A percentile compares a stretch with the other conserved stretches of the same genome.
Conservation (phyloP, 1,140 invertebrate genomes). For the Ostrea edulis region DNA sequence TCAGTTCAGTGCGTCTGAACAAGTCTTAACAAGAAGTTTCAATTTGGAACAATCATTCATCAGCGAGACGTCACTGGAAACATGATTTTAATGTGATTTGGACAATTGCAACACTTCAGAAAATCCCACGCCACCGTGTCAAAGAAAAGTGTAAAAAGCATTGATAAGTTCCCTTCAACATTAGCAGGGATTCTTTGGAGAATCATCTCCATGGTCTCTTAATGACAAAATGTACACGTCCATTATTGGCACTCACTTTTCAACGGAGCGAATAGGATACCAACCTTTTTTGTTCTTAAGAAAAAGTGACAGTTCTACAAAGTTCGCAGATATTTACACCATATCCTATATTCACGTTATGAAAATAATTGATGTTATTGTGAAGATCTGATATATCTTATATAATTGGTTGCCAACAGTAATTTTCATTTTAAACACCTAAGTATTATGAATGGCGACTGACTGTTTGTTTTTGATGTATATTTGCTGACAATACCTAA, state of each 20-base stretch:
- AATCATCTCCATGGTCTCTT: neutral
- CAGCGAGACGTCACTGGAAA: neutral
- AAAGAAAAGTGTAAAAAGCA: neutral
- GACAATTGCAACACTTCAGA: neutral
- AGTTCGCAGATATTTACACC: neutral
- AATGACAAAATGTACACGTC: slow-evolving; percentile 5
- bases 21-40: neutral
- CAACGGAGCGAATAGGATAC: neutral
- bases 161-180: neutral
- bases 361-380: neutral
- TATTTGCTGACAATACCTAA: no score
- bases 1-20: neutral
- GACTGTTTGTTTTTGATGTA: no score
- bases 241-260: neutral
- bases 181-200: neutral
- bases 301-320: neutral
- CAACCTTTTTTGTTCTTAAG: neutral
- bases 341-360: neutral
- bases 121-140: neutral
- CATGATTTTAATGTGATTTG: slow-evolving; percentile 37
- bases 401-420: neutral
- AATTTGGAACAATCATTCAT: slow-evolving; percentile 21
- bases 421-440: slow-evolving; percentile 13
- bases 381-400: neutral
- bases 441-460: neutral